Evolutionary conservation across 2,113 vertebrate genomes (phyloP).

Genomic region (Hydrochoerus hydrochaeris): DNA sequence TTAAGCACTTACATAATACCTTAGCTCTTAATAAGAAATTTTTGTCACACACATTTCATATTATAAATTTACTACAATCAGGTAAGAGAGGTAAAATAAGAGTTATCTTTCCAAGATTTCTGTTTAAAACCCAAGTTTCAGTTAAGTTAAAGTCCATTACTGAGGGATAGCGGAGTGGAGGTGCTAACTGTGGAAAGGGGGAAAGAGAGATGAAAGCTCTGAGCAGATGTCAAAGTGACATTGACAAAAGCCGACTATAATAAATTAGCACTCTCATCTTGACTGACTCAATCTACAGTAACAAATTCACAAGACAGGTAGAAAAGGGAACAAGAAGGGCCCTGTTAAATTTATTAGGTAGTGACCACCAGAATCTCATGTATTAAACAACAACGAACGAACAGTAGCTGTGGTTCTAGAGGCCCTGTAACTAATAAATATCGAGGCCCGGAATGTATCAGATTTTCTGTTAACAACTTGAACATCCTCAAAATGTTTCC

Average conservation of each 20-base stretch:
- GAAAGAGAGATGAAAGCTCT: neutral
- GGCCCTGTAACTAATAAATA: neutral
- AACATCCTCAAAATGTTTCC: neutral
- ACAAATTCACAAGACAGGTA: neutral
- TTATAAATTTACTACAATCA: neutral
- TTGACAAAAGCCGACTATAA: neutral
- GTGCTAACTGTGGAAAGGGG: rapidly evolving
- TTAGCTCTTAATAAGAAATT: constrained; percentile 26
- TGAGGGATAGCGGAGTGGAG: neutral
- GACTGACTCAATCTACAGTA: neutral
- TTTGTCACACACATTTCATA: neutral
- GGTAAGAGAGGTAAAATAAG: neutral
- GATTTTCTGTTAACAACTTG: neutral
- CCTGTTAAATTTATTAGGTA: neutral
- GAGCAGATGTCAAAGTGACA: neutral
- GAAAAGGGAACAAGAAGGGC: neutral
- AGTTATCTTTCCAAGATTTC: neutral
- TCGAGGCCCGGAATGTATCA: neutral
- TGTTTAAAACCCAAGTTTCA: neutral
- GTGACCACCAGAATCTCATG: neutral
- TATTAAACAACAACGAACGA: neutral
- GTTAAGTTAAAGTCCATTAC: neutral
- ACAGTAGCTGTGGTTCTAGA: neutral
- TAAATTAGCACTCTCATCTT: neutral
- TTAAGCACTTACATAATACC: neutral